A percentile compares a stretch with the other conserved stretches of the same genome.
These are phyloP conservation scores for Sciurus niger DNA, from an alignment of 2,113 vertebrate species.

Conservation along the genomic window DNA sequence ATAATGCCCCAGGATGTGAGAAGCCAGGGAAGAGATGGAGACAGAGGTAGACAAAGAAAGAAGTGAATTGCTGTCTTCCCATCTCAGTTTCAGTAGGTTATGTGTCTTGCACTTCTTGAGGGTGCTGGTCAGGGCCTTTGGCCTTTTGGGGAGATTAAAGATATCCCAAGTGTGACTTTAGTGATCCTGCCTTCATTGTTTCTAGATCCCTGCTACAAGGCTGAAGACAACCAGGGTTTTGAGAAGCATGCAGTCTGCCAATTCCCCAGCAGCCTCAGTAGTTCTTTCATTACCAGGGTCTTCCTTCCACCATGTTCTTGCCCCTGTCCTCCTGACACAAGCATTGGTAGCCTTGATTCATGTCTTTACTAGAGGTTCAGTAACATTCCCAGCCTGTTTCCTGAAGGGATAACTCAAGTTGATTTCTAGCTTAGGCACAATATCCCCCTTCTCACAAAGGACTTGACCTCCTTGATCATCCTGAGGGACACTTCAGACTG, in stretches of 20 bases:
- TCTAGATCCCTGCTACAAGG: not conserved
- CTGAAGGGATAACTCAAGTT: not conserved
- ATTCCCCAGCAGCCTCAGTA: not conserved
- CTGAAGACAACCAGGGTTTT: not conserved
- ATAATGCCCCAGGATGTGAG: slow-evolving; percentile 72
- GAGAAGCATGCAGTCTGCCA: not conserved
- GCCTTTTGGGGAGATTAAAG: not conserved
- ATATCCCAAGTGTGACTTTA: not conserved
- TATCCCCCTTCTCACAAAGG: slow-evolving; percentile 39
- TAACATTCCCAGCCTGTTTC: not conserved
- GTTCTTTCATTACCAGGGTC: not conserved
- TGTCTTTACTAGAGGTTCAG: not conserved
- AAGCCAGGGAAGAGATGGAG: slow-evolving; percentile 70
- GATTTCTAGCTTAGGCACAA: not conserved
- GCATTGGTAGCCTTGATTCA: not conserved
- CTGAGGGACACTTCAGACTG: not conserved
- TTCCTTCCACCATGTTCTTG: slow-evolving; percentile 5
- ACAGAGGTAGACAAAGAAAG: slow-evolving; percentile 45
- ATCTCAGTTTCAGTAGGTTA: not conserved
- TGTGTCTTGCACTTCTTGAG: slow-evolving; percentile 28
- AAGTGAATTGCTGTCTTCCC: slow-evolving; percentile 55
- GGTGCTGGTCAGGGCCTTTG: not conserved
- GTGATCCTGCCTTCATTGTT: not conserved
- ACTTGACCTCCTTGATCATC: not conserved
- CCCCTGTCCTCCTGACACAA: not conserved